These are phyloP conservation scores for Pocillopora meandrina DNA, from an alignment of 92 coral and sea anemone genomes.

Conservation along the genomic window DNA sequence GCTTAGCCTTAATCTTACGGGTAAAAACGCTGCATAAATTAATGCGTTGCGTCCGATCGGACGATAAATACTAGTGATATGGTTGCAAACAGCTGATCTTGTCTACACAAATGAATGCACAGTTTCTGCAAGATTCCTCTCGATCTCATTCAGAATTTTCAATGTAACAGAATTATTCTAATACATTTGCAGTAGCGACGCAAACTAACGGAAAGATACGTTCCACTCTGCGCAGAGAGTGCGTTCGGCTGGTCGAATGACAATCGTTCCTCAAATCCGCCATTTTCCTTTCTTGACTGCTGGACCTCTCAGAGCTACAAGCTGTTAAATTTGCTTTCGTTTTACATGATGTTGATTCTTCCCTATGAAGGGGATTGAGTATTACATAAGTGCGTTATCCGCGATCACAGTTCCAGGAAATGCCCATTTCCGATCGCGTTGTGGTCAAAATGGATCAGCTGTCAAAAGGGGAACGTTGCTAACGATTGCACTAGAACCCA, in stretches of 20 bases:
- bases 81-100: constrained; percentile 3
- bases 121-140: not conserved
- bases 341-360: too few relatives aligned
- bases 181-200: too few relatives aligned
- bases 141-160: not conserved
- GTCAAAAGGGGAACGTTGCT: not conserved
- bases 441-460: not conserved
- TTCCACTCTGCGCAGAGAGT: too few relatives aligned
- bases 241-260: too few relatives aligned
- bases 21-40: not conserved
- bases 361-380: too few relatives aligned
- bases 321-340: too few relatives aligned
- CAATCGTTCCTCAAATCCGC: not conserved
- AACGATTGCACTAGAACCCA: too few relatives aligned
- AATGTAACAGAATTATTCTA: not conserved
- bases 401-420: constrained; percentile 3
- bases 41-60: not conserved
- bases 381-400: too few relatives aligned
- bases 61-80: not conserved
- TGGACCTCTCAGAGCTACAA: too few relatives aligned
- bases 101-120: not conserved
- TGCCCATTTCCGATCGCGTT: constrained; percentile 6
- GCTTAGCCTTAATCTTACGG: not conserved
- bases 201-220: too few relatives aligned
- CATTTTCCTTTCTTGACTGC: not conserved